Base-by-base conservation (phyloP, 2,113 vertebrate species). In the Chloroceryle aenea region DNA sequence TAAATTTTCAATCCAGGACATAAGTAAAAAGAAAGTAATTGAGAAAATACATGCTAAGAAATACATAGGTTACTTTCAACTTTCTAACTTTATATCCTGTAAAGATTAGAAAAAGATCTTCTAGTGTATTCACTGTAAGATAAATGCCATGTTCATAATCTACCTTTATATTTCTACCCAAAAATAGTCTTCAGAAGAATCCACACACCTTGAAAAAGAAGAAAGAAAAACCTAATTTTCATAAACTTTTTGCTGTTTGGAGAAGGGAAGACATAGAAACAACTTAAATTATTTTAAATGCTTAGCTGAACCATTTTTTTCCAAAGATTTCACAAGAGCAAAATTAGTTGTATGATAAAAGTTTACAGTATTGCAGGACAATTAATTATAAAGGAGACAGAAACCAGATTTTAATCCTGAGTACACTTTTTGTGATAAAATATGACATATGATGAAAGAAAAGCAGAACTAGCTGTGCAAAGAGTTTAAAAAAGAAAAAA, bases 191-290 rank as follows among this genome's bases (percentile, higher is more conserved):
- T 52, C 32, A 75, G 17, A 85, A 87, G 40, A 67, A 40, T 2
- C 0, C 1, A 56, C 4, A 53, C n/a, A 67, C 7, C 6, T 23
- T 88, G 29, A 30, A 71, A 47, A 84, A 69, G 0, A 21, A 45
- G 71, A 59, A 21, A 34, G 1, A 3, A 53, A 16, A 23, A 1
- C 1, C 4, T 1, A 40, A 9, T 9, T 68, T 53, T 34, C 10
- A 38, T 52, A 63, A 45, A 7, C 0, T 3, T 62, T 59, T 67
- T 67, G 4, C 22, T 26, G 2, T 76, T 53, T 72, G 10, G 10
- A 38, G 12, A 52, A 67, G 9, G 5, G 12, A 58, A 20, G 0
- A 14, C 17, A 36, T 6, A 75, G 6, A 21, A 56, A 71, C 36
- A 3, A 42, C 25, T 61, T 62, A 63, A 81, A 64, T 15, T 40